Percentiles rank a stretch among this genome's conserved stretches.
Evolutionary conservation across 2,797 vertebrate genomes (phyloP).

Genomic region (Carduelis carduelis): DNA sequence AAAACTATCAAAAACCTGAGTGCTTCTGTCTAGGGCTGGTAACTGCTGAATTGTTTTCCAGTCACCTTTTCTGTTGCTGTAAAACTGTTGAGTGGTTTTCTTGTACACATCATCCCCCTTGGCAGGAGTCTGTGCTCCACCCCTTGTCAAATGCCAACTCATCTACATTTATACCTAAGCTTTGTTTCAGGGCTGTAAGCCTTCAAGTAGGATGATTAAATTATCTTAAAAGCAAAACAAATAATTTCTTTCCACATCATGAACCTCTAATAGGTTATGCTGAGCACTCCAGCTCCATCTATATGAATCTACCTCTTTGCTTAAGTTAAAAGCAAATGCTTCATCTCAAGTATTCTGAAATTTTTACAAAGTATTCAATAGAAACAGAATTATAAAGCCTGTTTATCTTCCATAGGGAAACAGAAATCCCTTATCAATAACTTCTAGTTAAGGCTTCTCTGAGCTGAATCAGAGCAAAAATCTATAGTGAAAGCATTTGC

Average conservation of each 20-base stretch:
- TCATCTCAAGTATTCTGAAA: not conserved
- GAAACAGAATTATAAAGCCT: not conserved
- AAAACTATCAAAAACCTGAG: not conserved
- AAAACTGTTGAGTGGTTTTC: not conserved
- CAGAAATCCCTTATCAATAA: not conserved
- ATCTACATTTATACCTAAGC: not conserved
- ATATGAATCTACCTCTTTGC: fast-evolving
- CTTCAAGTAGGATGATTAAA: not conserved
- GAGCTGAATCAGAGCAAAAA: not conserved
- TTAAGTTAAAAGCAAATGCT: not conserved
- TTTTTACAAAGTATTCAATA: not conserved
- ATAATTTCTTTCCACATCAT: not conserved
- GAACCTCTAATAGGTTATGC: not conserved
- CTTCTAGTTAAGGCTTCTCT: not conserved
- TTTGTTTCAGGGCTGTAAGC: not conserved
- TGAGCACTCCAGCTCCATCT: not conserved
- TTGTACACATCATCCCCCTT: not conserved
- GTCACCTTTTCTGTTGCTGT: not conserved
- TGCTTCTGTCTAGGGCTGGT: not conserved
- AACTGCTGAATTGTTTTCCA: not conserved
- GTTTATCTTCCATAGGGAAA: not conserved
- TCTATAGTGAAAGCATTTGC: not conserved
- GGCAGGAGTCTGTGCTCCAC: not conserved
- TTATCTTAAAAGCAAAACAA: not conserved
- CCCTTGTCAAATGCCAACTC: not conserved